These are phyloP conservation scores for Drosophila siamana DNA, from an alignment of 2,888 invertebrate species.

Conservation along the genomic window DNA sequence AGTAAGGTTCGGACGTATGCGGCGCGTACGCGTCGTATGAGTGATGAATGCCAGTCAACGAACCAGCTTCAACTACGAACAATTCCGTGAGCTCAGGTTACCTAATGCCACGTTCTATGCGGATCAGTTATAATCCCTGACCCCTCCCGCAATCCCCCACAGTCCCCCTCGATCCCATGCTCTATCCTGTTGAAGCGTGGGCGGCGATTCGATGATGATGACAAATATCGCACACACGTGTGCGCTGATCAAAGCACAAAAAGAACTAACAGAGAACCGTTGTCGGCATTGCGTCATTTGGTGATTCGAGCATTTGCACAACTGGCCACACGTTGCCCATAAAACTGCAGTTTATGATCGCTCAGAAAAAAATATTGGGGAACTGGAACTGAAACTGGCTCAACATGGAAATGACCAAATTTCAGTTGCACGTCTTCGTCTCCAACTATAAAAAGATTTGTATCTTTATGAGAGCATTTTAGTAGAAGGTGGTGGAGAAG, in stretches of 20 bases:
- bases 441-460: constrained; percentile 59
- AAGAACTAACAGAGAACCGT: constrained; percentile 39
- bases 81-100: constrained; percentile 56
- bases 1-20: constrained; percentile 64
- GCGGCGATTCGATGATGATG: constrained; percentile 62
- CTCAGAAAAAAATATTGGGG: constrained; percentile 33
- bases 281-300: constrained; percentile 53
- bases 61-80: constrained; percentile 25
- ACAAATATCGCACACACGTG: constrained; percentile 69
- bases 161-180: no score
- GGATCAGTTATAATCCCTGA: constrained; percentile 40
- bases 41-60: constrained; percentile 71
- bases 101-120: constrained; percentile 53
- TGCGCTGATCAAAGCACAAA: constrained; percentile 40
- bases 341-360: constrained; percentile 67
- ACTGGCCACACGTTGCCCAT: constrained; percentile 54
- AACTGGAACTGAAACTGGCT: constrained; percentile 47
- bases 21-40: constrained; percentile 41
- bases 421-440: constrained; percentile 58
- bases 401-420: constrained; percentile 60
- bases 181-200: constrained; percentile 46
- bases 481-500: constrained; percentile 14
- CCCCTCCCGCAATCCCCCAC: neutral
- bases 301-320: constrained; percentile 43
- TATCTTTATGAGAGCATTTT: constrained; percentile 43